Evolutionary conservation across 2,113 vertebrate genomes (phyloP).

Genomic region (Neoarius graeffei): DNA sequence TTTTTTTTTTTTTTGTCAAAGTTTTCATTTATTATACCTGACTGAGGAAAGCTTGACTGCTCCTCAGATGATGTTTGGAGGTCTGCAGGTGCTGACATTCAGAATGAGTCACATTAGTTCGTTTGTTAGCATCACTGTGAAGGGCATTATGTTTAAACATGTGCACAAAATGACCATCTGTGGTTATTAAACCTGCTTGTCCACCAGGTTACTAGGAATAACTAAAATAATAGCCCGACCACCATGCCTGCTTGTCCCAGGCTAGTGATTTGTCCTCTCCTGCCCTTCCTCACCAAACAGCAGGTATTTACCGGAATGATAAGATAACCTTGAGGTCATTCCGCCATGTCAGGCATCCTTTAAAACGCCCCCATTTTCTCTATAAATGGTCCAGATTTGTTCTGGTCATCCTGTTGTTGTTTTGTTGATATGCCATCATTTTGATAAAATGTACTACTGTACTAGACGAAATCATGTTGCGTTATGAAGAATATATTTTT

Average conservation of each 20-base stretch:
- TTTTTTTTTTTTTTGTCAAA: background rate
- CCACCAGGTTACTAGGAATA: background rate
- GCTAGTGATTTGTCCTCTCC: slow-evolving; percentile 58
- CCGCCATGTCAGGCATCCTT: slow-evolving; percentile 15
- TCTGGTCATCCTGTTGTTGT: background rate
- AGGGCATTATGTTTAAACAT: background rate
- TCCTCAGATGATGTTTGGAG: background rate
- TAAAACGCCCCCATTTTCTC: background rate
- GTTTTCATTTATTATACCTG: background rate
- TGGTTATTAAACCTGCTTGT: background rate
- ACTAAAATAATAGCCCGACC: background rate
- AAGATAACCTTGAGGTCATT: slow-evolving; percentile 48
- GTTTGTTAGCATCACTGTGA: background rate
- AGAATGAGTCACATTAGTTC: background rate
- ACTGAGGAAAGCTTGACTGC: background rate
- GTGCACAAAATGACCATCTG: background rate
- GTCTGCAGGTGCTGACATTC: background rate
- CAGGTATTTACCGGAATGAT: slow-evolving; percentile 58
- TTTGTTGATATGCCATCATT: background rate
- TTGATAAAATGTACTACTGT: background rate
- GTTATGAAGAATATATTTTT: background rate
- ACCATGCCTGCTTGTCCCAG: slow-evolving; percentile 54
- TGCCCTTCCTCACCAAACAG: slow-evolving; percentile 44
- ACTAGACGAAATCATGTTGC: background rate
- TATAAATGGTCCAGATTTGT: background rate